Conservation (phyloP, 35 echinoderm and acorn worm species). For the Amphiura filiformis region DNA sequence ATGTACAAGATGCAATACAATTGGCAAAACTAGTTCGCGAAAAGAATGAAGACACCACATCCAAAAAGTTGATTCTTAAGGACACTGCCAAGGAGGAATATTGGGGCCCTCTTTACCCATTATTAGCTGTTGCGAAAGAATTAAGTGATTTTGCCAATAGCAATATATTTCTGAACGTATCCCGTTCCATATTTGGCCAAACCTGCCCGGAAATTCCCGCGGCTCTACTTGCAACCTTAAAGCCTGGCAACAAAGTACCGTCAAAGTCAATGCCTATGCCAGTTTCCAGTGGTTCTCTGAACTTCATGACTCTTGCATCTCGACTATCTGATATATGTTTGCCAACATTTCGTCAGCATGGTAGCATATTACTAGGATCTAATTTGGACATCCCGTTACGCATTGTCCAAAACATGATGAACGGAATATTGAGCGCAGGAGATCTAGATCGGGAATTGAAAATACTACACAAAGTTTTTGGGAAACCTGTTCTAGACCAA, state of each 20-base stretch:
- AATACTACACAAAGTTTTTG: neutral
- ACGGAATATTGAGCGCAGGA: neutral
- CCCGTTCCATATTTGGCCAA: neutral
- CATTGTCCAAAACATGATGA: neutral
- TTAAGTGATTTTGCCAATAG: neutral
- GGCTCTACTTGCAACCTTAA: neutral
- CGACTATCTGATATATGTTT: neutral
- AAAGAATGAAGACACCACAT: too few species aligned
- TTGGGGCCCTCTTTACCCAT: slow-evolving; percentile 2
- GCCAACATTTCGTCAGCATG: neutral
- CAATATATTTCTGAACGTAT: slow-evolving; percentile 24
- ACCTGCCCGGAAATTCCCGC: neutral
- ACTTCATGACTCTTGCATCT: neutral
- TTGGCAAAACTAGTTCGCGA: too few species aligned
- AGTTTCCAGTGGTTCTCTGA: neutral
- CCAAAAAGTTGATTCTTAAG: neutral
- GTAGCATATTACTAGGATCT: neutral
- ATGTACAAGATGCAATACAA: too few species aligned
- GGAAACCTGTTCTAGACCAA: neutral
- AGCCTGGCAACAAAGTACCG: neutral
- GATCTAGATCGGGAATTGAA: neutral
- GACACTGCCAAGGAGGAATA: neutral
- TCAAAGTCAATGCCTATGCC: neutral
- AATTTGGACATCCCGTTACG: neutral
- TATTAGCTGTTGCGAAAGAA: neutral